These are phyloP conservation scores for Baccha elongata DNA, from an alignment of 2,888 invertebrate genomes.

Conservation along the genomic window DNA sequence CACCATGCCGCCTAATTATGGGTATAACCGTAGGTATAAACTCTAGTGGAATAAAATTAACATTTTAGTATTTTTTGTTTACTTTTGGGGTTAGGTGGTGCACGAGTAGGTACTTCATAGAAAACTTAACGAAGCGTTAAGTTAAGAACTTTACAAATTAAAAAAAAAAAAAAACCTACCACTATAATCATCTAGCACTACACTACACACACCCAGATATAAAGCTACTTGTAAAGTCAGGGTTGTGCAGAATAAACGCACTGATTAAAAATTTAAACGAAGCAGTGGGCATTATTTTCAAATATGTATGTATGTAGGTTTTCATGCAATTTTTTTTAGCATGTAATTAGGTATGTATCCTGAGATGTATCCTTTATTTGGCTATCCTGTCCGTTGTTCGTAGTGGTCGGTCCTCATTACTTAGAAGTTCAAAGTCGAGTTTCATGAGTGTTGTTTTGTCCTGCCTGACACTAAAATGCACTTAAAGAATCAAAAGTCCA, in stretches of 20 bases:
- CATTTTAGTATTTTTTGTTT: constrained; percentile 43
- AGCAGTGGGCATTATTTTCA: background rate
- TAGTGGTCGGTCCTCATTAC: constrained; percentile 6
- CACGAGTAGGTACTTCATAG: constrained; percentile 40
- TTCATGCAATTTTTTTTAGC: constrained; percentile 37
- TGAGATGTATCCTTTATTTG: background rate
- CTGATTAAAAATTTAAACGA: constrained; percentile 34
- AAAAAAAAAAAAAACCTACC: constrained; percentile 1
- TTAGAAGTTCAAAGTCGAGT: constrained; percentile 13
- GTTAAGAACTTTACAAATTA: constrained; percentile 27
- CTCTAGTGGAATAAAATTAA: constrained; percentile 59
- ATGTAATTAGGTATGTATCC: background rate
- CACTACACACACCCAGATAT: background rate
- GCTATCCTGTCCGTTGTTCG: background rate
- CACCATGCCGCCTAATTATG: constrained; percentile 61
- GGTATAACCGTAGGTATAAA: constrained; percentile 33
- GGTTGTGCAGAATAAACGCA: constrained; percentile 17
- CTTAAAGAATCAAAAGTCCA: constrained; percentile 70
- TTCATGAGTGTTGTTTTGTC: constrained; percentile 38
- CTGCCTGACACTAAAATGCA: constrained; percentile 57
- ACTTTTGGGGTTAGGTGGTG: constrained; percentile 8
- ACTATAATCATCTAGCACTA: constrained; percentile 15
- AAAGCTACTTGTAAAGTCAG: too few species aligned
- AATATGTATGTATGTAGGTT: too few species aligned
- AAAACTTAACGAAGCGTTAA: constrained; percentile 66